phyloP scores from a whole-genome alignment of 1,140 invertebrate species.

The Scaptomyza graminum region DNA sequence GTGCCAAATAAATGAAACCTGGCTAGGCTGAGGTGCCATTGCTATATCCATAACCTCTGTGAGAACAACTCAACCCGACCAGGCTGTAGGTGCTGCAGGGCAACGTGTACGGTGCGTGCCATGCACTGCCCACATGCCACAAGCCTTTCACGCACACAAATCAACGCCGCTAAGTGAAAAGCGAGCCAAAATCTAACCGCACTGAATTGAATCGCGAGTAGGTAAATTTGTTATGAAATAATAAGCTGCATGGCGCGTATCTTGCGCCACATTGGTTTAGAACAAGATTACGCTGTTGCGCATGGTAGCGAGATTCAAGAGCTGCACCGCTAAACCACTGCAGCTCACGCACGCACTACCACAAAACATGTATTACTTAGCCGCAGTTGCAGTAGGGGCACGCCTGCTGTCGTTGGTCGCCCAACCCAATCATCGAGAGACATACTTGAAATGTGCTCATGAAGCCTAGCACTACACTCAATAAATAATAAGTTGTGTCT shows the following conservation, averaged over 20 bases:
- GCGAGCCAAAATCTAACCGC: background rate
- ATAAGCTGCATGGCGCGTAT: slow-evolving; percentile 56
- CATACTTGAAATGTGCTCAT: background rate
- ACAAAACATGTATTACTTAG: slow-evolving; percentile 18
- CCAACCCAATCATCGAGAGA: slow-evolving; percentile 70
- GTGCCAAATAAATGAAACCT: slow-evolving; percentile 50
- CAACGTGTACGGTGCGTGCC: slow-evolving; percentile 8
- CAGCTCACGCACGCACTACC: slow-evolving; percentile 19
- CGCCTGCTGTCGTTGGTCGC: slow-evolving; percentile 68
- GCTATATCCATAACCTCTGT: background rate
- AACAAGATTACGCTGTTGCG: slow-evolving; percentile 70
- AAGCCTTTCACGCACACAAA: slow-evolving; percentile 56
- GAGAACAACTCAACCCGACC: background rate
- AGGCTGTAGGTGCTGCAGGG: background rate
- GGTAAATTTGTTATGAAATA: slow-evolving; percentile 76
- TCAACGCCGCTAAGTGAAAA: slow-evolving; percentile 43
- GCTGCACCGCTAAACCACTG: slow-evolving; percentile 1
- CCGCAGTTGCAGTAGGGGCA: slow-evolving; percentile 40
- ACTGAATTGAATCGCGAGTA: slow-evolving; percentile 15
- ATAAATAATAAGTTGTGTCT: slow-evolving; percentile 81
- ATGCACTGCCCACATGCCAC: slow-evolving; percentile 47
- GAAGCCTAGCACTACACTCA: slow-evolving; percentile 58
- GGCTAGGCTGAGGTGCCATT: background rate
- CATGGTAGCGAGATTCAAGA: slow-evolving; percentile 36
- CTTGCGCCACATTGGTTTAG: slow-evolving; percentile 76